Evolutionary conservation across 2,113 vertebrate genomes (phyloP).

Genomic region (Brachirus orientalis): DNA sequence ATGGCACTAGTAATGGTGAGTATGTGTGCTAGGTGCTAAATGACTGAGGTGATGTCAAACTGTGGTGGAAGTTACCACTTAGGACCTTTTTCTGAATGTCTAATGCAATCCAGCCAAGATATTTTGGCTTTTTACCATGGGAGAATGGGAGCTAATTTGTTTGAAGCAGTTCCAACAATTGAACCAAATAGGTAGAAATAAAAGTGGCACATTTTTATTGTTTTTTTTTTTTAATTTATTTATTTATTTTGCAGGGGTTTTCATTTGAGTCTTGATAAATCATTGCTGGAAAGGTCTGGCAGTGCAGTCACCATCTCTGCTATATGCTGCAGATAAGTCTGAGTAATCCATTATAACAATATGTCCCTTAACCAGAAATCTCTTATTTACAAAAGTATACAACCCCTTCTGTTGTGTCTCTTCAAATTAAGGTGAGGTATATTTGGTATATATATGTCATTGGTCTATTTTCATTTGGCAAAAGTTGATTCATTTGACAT

Average conservation of each 20-base stretch:
- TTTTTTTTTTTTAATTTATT: background rate
- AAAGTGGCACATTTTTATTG: background rate
- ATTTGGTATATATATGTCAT: too few species aligned
- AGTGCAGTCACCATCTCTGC: too few species aligned
- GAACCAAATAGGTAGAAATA: conserved; percentile 1
- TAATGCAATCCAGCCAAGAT: conserved; percentile 66
- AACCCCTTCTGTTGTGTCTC: too few species aligned
- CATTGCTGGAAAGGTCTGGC: too few species aligned
- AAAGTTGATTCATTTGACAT: background rate
- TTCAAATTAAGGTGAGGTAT: too few species aligned
- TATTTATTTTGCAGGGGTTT: too few species aligned
- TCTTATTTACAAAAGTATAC: too few species aligned
- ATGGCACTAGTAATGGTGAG: conserved; percentile 39
- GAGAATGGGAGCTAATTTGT: conserved; percentile 44
- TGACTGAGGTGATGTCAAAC: conserved; percentile 42
- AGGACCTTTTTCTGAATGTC: conserved; percentile 47
- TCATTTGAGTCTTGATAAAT: too few species aligned
- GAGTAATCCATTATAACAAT: too few species aligned
- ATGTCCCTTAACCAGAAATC: too few species aligned
- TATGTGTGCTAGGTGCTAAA: conserved; percentile 47
- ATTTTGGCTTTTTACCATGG: conserved; percentile 36
- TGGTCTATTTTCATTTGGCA: background rate
- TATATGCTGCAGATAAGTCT: too few species aligned
- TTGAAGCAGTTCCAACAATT: conserved; percentile 25
- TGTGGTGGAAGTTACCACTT: conserved; percentile 45